phyloP scores from a whole-genome alignment of 1,140 invertebrate species.

The Pteromalus puparum region DNA sequence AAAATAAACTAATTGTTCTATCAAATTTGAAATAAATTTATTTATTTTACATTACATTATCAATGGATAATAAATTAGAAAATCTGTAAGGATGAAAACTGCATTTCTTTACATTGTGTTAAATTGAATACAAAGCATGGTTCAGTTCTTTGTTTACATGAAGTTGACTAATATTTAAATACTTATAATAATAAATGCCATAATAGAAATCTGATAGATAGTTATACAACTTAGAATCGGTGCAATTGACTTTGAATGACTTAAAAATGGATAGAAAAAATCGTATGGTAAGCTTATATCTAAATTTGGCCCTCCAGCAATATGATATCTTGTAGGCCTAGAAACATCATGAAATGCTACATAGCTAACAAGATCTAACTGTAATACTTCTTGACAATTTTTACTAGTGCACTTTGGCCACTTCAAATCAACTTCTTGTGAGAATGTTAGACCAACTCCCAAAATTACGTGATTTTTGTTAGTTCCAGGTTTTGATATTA shows the following conservation, averaged over 20 bases:
- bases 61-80: neutral
- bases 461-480: constrained; percentile 68
- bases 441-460: constrained; percentile 67
- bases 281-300: constrained; percentile 80
- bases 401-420: constrained; percentile 64
- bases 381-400: constrained; percentile 62
- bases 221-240: constrained; percentile 22
- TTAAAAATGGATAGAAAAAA: constrained; percentile 83
- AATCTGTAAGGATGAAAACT: neutral
- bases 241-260: constrained; percentile 50
- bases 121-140: neutral
- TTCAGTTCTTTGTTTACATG: neutral
- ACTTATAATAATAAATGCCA: constrained; percentile 16
- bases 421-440: constrained; percentile 61
- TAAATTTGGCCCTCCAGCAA: constrained; percentile 78
- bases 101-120: neutral
- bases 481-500: constrained; percentile 64
- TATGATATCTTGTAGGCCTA: constrained; percentile 73
- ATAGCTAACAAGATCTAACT: constrained; percentile 68
- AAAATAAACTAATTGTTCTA: constrained; percentile 32
- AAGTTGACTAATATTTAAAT: neutral
- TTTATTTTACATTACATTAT: constrained; percentile 14
- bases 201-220: constrained; percentile 21
- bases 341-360: constrained; percentile 80
- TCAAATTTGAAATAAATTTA: constrained; percentile 13